Percentiles rank a stretch among this genome's conserved stretches.
These are phyloP conservation scores for Nannobrachium achirus DNA, from an alignment of 2,113 vertebrate species.

Conservation along the genomic window DNA sequence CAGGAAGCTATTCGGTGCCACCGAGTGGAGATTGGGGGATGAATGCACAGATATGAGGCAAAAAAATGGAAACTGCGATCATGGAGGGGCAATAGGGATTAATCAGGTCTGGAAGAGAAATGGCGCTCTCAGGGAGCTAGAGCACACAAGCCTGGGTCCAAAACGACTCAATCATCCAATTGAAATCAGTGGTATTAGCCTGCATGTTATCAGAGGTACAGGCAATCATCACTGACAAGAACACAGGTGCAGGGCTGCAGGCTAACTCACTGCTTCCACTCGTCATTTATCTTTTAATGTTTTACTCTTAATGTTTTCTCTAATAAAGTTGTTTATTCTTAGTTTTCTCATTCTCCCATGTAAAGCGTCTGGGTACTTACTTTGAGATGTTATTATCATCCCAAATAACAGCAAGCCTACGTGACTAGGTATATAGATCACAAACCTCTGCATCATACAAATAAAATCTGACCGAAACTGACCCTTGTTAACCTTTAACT, in stretches of 20 bases:
- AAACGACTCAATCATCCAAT: constrained; percentile 21
- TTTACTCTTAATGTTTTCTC: too few relatives aligned
- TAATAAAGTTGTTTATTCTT: too few relatives aligned
- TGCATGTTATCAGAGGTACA: constrained; percentile 35
- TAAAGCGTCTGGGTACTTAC: too few relatives aligned
- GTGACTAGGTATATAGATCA: constrained; percentile 15
- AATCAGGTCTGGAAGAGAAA: constrained; percentile 70
- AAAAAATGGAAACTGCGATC: constrained; percentile 71
- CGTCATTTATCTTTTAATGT: too few relatives aligned
- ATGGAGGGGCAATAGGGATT: constrained; percentile 70
- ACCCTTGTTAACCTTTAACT: too few relatives aligned
- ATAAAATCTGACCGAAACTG: too few relatives aligned
- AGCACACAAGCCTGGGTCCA: constrained; percentile 33
- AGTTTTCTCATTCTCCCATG: too few relatives aligned
- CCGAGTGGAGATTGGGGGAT: constrained; percentile 76
- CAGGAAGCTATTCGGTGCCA: constrained; percentile 76
- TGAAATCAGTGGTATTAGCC: constrained; percentile 32
- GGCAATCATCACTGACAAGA: constrained; percentile 25
- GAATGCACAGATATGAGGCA: constrained; percentile 73
- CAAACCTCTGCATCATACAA: too few relatives aligned
- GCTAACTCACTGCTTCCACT: too few relatives aligned
- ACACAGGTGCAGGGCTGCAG: constrained; percentile 39
- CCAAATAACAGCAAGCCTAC: constrained; percentile 17
- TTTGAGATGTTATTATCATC: too few relatives aligned
- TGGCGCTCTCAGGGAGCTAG: constrained; percentile 44